Base-by-base conservation (phyloP, 2,113 vertebrate genomes). In the Holacanthus passer region DNA sequence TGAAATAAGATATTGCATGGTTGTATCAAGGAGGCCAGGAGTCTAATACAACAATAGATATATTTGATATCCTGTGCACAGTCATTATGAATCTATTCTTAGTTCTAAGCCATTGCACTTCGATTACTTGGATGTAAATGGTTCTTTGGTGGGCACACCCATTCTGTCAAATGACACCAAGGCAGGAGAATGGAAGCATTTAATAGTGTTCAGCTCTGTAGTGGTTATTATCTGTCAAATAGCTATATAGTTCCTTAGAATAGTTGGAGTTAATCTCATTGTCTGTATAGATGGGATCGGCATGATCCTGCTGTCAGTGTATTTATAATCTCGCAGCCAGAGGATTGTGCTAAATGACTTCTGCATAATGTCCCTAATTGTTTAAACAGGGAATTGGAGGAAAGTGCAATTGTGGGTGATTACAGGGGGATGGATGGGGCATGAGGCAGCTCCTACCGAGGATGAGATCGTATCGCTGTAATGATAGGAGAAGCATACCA, bases 341-440 rank as follows among this genome's bases (percentile, higher is more conserved):
- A 84, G 17, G 55, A 76, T 75, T 84, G 73, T 53, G 83, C 75
- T 87, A 86, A 89, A 91, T 81, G 59, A 83, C 88, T 86, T 82
- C 76, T 79, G 68, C 70, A 65, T 92, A 89, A 90, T 88, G 66
- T 63, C 50, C 32, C 64, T 88, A 89, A 90, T 88, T 84, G 52
- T 88, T 92, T 84, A 84, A 90, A 81, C 32, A 27, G 45, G 72
- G 81, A 90, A 76, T 83, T 76, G 47, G 71, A 37, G 63, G 59
- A 29, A 10, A 73, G 70, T 76, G 78, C 88, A 91, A 84, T 85
- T 88, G 73, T 83, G 75, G 84, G 43, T 79, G 73, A 91, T 89
- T 81, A 59, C 72, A 68, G 22, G 27, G n/a, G 77, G 68, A 41
- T 59, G 22, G 58, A n/a, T 75, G 77, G 41, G 20, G 37, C 10